These are phyloP conservation scores for Drosophila gunungcola DNA, from an alignment of 1,140 invertebrate genomes.

Conservation along the genomic window DNA sequence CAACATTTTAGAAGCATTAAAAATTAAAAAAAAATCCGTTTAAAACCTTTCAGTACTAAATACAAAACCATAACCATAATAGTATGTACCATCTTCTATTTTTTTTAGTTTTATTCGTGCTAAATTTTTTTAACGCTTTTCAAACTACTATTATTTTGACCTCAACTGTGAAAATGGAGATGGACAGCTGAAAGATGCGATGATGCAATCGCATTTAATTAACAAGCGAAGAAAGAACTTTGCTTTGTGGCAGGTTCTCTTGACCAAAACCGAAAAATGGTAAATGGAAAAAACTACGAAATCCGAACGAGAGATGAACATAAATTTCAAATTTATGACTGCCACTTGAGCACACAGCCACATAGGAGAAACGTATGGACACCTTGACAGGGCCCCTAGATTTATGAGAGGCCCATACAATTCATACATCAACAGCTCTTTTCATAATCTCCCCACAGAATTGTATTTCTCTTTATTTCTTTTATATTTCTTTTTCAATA, in stretches of 20 bases:
- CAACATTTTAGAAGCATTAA: not conserved
- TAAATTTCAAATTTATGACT: conserved; percentile 77
- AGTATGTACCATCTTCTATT: not conserved
- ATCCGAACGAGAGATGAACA: conserved; percentile 60
- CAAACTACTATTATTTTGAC: not conserved
- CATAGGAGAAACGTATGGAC: conserved; percentile 26
- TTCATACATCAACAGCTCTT: conserved; percentile 79
- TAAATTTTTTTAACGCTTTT: no score
- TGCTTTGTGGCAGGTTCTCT: conserved; percentile 44
- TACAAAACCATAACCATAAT: no score
- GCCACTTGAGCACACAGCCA: conserved; percentile 51
- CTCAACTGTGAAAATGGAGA: conserved; percentile 3
- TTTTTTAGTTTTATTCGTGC: not conserved
- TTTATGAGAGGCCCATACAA: conserved; percentile 67
- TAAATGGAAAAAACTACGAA: conserved; percentile 13
- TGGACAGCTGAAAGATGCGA: conserved; percentile 53
- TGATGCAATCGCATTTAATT: conserved; percentile 72
- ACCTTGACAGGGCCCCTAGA: conserved; percentile 64
- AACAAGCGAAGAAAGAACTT: conserved; percentile 48
- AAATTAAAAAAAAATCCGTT: no score
- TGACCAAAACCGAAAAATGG: conserved; percentile 47
- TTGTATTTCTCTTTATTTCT: conserved; percentile 50
- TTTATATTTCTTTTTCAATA: conserved; percentile 39
- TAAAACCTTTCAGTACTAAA: not conserved
- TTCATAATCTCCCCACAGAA: conserved; percentile 70